These are phyloP conservation scores for Iguana delicatissima DNA, from an alignment of 2,797 vertebrate species.

Conservation along the genomic window DNA sequence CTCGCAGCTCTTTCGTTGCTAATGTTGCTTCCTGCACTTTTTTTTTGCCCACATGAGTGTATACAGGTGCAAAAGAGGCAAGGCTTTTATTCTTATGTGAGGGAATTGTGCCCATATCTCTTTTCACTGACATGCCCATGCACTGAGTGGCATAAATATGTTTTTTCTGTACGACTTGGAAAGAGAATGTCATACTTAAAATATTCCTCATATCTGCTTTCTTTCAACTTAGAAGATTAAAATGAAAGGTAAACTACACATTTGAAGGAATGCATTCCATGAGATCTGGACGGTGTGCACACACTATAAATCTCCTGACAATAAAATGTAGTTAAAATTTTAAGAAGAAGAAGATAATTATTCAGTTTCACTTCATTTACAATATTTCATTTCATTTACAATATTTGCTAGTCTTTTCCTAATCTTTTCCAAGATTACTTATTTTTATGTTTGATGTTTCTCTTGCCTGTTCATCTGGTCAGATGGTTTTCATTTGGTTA, in stretches of 20 bases:
- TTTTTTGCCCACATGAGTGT: not conserved
- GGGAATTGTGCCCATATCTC: not conserved
- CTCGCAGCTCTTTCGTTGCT: not conserved
- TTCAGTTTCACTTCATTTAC: not conserved
- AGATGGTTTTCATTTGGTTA: not conserved
- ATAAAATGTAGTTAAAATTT: not conserved
- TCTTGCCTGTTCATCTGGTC: not conserved
- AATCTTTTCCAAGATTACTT: not conserved
- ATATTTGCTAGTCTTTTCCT: not conserved
- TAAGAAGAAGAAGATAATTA: not conserved
- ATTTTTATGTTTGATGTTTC: not conserved
- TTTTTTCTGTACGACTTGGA: not conserved
- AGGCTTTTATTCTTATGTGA: not conserved
- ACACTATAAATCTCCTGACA: not conserved
- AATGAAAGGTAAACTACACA: not conserved
- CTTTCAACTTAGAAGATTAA: not conserved
- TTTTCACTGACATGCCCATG: not conserved
- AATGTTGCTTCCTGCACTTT: not conserved
- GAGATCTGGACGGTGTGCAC: not conserved
- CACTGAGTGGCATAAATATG: not conserved
- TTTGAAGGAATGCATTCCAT: not conserved
- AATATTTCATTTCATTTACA: too few species aligned
- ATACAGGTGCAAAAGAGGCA: not conserved
- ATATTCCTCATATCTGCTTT: not conserved
- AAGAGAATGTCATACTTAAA: not conserved